Evolutionary conservation across 2,113 vertebrate genomes (phyloP).

Genomic region (Megaleporinus macrocephalus): DNA sequence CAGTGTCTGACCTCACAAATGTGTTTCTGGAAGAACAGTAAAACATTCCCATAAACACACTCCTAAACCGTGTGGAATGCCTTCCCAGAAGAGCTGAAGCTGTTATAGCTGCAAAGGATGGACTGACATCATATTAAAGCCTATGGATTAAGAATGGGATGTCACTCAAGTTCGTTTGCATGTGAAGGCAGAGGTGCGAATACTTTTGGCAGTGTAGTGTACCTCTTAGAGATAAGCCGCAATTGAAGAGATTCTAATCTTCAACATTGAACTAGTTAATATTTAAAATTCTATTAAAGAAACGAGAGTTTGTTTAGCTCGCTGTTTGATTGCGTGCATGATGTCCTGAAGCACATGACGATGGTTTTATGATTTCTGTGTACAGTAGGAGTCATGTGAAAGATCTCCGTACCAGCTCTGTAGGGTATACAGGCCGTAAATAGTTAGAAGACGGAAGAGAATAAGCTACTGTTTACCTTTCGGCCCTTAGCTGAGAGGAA

Average conservation of each 20-base stretch:
- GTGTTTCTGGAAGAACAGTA: too few relatives aligned
- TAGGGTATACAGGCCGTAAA: not conserved
- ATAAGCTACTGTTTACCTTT: not conserved
- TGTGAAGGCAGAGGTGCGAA: too few relatives aligned
- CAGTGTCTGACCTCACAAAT: too few relatives aligned
- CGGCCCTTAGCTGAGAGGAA: not conserved
- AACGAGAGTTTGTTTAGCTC: not conserved
- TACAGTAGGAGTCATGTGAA: not conserved
- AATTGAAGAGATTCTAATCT: not conserved
- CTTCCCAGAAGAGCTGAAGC: too few relatives aligned
- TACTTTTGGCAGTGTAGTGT: too few relatives aligned
- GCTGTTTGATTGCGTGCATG: not conserved
- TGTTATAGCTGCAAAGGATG: too few relatives aligned
- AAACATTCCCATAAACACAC: too few relatives aligned
- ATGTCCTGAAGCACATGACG: constrained; percentile 58
- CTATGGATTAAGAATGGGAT: too few relatives aligned
- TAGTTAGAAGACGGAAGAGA: not conserved
- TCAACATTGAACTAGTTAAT: not conserved
- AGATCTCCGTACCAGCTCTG: not conserved
- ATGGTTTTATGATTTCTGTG: constrained; percentile 49
- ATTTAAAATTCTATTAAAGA: not conserved
- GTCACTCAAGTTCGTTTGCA: too few relatives aligned
- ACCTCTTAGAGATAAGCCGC: too few relatives aligned
- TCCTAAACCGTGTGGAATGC: too few relatives aligned
- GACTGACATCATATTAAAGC: too few relatives aligned